These are phyloP conservation scores for Ctenochaetus hawaiiensis DNA, from an alignment of 2,797 vertebrate genomes.

Conservation along the genomic window DNA sequence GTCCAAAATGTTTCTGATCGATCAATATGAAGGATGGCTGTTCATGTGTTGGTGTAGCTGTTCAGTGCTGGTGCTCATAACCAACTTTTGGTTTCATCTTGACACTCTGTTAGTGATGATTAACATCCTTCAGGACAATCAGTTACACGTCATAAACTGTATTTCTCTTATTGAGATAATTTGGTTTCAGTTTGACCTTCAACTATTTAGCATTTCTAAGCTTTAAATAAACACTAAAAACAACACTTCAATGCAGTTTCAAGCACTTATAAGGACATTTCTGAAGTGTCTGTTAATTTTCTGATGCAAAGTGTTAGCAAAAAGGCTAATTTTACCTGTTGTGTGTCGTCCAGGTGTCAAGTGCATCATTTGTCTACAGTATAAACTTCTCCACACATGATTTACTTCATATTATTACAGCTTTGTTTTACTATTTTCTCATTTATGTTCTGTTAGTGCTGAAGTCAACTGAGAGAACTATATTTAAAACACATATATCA, in stretches of 20 bases:
- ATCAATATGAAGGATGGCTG: background rate
- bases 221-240: too few relatives aligned
- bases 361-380: background rate
- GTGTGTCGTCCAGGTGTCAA: too few relatives aligned
- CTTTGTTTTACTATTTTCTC: background rate
- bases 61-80: constrained; percentile 10
- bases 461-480: background rate
- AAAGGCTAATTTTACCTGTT: too few relatives aligned
- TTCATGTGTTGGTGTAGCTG: background rate
- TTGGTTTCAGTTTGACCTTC: too few relatives aligned
- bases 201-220: too few relatives aligned
- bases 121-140: background rate
- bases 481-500: background rate
- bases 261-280: too few relatives aligned
- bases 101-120: background rate
- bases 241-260: too few relatives aligned
- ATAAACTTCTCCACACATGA: background rate
- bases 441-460: background rate
- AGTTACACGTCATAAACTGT: too few relatives aligned
- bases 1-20: constrained; percentile 13
- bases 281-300: too few relatives aligned
- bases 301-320: too few relatives aligned
- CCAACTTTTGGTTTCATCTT: background rate
- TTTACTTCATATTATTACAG: background rate
- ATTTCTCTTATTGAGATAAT: too few relatives aligned